Evolutionary conservation across 2,888 invertebrate genomes (phyloP), one percentile per base, ranked within the genome.

Genomic region (Kryphioiulus occultus): DNA sequence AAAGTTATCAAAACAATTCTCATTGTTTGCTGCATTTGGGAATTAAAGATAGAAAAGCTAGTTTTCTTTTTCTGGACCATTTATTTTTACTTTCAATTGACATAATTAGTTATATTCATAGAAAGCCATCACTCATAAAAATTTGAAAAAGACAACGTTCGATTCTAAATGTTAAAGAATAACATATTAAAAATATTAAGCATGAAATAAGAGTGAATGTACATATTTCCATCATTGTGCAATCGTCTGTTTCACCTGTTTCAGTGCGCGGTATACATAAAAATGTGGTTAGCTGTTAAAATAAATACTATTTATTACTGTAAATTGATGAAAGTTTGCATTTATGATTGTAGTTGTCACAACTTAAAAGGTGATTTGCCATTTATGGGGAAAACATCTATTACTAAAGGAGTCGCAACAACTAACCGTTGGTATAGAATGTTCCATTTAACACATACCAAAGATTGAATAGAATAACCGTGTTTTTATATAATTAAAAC

Each of bases 201-300:
- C n/a, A 59, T 59, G 59, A 59, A 59, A 59, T 22, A 7, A 59
- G 59, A 59, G 59, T 59, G 22, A 26, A 68, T 68, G 26, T 22
- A 68, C 22, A 68, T 59, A 59, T 68, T 68, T 26, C 26, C 68
- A 68, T 26, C 22, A 26, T 68, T 68, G 26, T 26, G 68, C 68
- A 26, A 68, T 68, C 15, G 12, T 26, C 22, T 59, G 26, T 68
- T 68, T 68, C 9, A 12, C 68, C n/a, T 26, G 10, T 22, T 68
- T 68, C 26, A 68, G 26, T 68, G 22, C 68, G n/a, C n/a, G n/a
- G n/a, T n/a, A 26, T 68, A 68, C 68, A n/a, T 68, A 12, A 68
- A 22, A 68, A 68, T 68, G 68, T 68, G 68, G 68, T 68, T 68
- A 68, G 68, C 68, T 68, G 26, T 68, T 68, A 1, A 68, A 68